These are phyloP conservation scores for Ochlodes sylvanus DNA, from an alignment of 2,888 invertebrate genomes.

Conservation along the genomic window DNA sequence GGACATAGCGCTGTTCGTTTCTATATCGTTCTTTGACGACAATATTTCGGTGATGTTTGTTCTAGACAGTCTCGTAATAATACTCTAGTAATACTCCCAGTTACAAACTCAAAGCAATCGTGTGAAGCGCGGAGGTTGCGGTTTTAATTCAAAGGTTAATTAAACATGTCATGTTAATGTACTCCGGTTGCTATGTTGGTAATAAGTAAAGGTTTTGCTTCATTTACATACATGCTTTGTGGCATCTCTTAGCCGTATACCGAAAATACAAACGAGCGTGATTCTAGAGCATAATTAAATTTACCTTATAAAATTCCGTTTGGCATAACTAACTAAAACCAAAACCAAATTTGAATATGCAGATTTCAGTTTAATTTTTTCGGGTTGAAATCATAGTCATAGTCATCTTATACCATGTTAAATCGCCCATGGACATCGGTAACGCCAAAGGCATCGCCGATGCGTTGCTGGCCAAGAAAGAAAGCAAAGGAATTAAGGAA, in stretches of 20 bases:
- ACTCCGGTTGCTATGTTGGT: slow-evolving; percentile 10
- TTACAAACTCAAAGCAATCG: slow-evolving; percentile 2
- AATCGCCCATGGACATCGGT: too few relatives aligned
- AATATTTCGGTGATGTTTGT: neutral
- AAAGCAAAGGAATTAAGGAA: too few relatives aligned
- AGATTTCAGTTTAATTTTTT: too few relatives aligned
- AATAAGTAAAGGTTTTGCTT: slow-evolving; percentile 12
- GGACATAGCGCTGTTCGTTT: too few relatives aligned
- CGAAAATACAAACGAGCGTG: neutral
- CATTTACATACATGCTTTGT: slow-evolving; percentile 11
- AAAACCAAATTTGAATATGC: too few relatives aligned
- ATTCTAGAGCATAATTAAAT: neutral
- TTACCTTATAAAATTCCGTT: neutral
- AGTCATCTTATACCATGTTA: too few relatives aligned
- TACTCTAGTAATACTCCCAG: neutral
- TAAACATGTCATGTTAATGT: slow-evolving; percentile 25
- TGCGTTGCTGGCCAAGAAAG: too few relatives aligned
- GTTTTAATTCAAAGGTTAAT: slow-evolving; percentile 28
- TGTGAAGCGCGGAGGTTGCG: slow-evolving; percentile 10
- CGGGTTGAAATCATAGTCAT: too few relatives aligned
- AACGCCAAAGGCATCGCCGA: too few relatives aligned
- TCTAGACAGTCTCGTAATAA: neutral
- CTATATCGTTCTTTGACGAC: neutral
- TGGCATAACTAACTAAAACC: too few relatives aligned
- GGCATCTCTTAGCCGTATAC: neutral